Evolutionary conservation across 2,797 vertebrate genomes (phyloP), one percentile per base, ranked within the genome.

Genomic region (Neoniphon sammara): DNA sequence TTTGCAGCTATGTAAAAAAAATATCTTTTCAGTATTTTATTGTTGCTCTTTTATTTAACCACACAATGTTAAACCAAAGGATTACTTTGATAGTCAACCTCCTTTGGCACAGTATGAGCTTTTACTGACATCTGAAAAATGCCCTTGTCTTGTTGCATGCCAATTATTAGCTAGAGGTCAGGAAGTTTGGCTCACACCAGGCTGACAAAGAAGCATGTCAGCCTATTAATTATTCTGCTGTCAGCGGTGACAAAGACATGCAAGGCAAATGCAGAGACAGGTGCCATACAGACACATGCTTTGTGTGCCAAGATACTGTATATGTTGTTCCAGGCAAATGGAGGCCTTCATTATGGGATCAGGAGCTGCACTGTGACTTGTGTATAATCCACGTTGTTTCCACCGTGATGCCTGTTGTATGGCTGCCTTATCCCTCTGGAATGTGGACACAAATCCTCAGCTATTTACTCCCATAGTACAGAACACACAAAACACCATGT

Each of bases 201-300:
- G 30, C 67, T 71, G 77, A 79, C 79, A 78, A 73, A 73, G 23
- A 78, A 70, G 63, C 60, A 62, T 70, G 78, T 80, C 77, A 81
- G 66, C 62, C 63, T 75, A 39, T 66, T 67, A 65, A 81, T 84
- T 67, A 86, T 64, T 47, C 74, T 77, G 77, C 82, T 83, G 83
- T 82, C 76, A 85, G 73, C 1, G 6, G 42, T 64, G 82, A 86
- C 63, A 46, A 75, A 70, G 79, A 69, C 71, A 76, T 80, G 80
- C 76, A 78, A 76, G 73, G 75, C 79, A 58, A 89, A 80, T 25
- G 49, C 49, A 72, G 81, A 72, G 81, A 81, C 87, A 89, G 88
- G 80, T 88, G 87, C 64, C 54, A 11, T 20, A 87, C 80, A 88
- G 59, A 85, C 74, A 10, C 34, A 1, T 7, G n/a, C 83, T 85